These are phyloP conservation scores for Syngnathus rostellatus DNA, from an alignment of 2,797 vertebrate species.

Conservation along the genomic window DNA sequence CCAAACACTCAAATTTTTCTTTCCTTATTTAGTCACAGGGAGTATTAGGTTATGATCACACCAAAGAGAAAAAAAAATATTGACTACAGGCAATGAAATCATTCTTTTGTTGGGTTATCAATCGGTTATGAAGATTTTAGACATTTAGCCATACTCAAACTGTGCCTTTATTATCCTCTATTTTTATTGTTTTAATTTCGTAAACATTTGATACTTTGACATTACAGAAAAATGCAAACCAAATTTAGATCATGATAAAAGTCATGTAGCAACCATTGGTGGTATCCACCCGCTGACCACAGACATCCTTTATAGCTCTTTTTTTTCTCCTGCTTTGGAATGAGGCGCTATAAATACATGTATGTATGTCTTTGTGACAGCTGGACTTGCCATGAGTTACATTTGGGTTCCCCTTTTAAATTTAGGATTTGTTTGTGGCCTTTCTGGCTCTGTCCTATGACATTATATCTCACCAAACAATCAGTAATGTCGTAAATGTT, in stretches of 20 bases:
- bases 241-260: slow-evolving; percentile 12
- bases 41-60: neutral
- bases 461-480: slow-evolving; percentile 12
- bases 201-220: neutral
- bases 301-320: slow-evolving; percentile 23
- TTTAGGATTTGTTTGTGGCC: slow-evolving; percentile 51
- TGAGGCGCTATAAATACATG: slow-evolving; percentile 62
- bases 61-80: neutral
- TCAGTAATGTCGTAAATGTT: slow-evolving; percentile 34
- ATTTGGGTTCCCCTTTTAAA: slow-evolving; percentile 48
- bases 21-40: neutral
- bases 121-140: too few species aligned
- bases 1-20: too few species aligned
- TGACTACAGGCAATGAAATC: too few species aligned
- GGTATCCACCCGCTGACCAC: slow-evolving; percentile 29
- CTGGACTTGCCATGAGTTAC: slow-evolving; percentile 45
- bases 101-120: too few species aligned
- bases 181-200: too few species aligned
- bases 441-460: slow-evolving; percentile 19
- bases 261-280: slow-evolving; percentile 15
- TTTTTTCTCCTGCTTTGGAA: slow-evolving; percentile 26
- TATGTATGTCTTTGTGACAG: slow-evolving; percentile 37
- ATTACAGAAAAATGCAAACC: neutral
- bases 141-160: too few species aligned
- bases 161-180: too few species aligned